A percentile compares a stretch with the other conserved stretches of the same genome.
Evolutionary conservation across 2,797 vertebrate species (phyloP).

Genomic region (Peromyscus melanophrys): DNA sequence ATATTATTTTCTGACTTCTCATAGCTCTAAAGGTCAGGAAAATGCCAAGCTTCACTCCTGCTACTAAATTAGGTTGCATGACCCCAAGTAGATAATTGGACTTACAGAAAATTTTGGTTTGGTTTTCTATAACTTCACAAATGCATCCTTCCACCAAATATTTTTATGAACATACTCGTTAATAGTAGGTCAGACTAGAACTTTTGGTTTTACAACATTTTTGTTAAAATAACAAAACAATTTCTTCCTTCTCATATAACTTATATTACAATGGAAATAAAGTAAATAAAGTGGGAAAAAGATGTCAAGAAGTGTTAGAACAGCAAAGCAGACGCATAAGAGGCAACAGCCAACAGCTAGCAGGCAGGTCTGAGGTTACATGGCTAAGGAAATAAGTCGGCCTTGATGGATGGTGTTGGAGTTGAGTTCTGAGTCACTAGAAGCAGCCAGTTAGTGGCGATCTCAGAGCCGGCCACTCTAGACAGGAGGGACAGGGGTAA

Average conservation of each 20-base stretch:
- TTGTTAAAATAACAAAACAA: neutral
- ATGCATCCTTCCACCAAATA: neutral
- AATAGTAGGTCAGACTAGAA: neutral
- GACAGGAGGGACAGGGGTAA: neutral
- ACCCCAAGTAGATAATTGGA: neutral
- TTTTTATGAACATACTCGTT: constrained; percentile 19
- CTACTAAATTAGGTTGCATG: neutral
- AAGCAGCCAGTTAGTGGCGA: neutral
- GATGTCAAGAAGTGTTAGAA: neutral
- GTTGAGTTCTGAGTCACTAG: neutral
- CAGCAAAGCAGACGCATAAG: neutral
- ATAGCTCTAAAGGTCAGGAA: constrained; percentile 21
- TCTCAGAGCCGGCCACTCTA: neutral
- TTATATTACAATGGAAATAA: neutral
- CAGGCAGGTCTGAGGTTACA: neutral
- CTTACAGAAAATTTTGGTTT: neutral
- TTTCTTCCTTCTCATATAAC: constrained; percentile 2
- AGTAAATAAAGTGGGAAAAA: neutral
- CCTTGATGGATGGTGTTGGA: neutral
- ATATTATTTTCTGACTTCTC: constrained; percentile 43
- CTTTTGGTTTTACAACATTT: constrained; percentile 51
- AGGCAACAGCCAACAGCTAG: neutral
- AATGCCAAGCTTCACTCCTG: neutral
- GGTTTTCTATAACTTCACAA: constrained; percentile 9
- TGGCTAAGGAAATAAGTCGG: neutral